phyloP scores from a whole-genome alignment of 2,113 vertebrate species.

The Microcebus murinus region DNA sequence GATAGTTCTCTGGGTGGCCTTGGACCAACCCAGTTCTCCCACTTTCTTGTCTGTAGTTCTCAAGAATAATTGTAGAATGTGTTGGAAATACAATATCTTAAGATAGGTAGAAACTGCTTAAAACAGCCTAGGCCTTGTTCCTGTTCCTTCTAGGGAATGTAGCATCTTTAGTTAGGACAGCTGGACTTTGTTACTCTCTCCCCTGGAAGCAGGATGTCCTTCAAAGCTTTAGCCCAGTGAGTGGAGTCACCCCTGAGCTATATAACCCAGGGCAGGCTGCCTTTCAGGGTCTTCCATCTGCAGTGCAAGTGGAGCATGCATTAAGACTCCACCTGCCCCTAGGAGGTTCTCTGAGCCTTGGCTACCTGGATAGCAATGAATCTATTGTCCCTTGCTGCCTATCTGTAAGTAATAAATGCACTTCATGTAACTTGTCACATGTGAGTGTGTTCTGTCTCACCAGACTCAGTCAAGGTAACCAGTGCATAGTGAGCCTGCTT shows the following conservation, averaged over 20 bases:
- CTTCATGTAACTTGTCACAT: background rate
- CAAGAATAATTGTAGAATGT: background rate
- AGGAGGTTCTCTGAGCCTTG: background rate
- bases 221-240: background rate
- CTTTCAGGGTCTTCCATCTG: background rate
- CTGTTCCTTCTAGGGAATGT: background rate
- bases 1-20: background rate
- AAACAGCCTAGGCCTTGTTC: background rate
- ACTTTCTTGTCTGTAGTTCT: background rate
- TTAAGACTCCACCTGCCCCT: background rate
- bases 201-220: background rate
- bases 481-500: background rate
- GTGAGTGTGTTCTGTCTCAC: background rate
- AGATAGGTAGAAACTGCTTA: background rate
- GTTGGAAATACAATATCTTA: background rate
- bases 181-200: background rate
- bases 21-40: background rate
- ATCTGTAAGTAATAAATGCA: background rate
- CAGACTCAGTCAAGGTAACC: background rate
- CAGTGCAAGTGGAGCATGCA: background rate
- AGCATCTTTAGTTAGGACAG: background rate
- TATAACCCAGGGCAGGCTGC: background rate
- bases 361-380: background rate
- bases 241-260: background rate
- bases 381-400: background rate